A percentile compares a stretch with the other conserved stretches of the same genome.
Conservation (phyloP, 1,140 invertebrate genomes). For the Coptotermes formosanus region DNA sequence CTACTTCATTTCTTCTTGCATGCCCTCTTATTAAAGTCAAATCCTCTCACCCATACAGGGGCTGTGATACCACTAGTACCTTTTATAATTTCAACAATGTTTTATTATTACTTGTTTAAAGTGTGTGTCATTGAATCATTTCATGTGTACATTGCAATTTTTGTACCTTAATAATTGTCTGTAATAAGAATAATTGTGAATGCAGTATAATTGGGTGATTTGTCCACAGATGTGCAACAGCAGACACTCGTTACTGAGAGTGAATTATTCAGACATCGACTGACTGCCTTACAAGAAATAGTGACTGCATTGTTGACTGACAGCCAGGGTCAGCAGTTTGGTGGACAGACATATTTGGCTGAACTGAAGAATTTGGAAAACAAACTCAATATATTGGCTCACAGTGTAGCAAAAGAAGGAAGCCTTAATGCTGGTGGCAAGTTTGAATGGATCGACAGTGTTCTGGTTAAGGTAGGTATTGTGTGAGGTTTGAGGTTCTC, state of each 20-base stretch:
- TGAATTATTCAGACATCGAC: not conserved
- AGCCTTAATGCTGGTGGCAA: conserved; percentile 64
- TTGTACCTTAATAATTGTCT: too few relatives aligned
- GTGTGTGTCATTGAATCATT: too few relatives aligned
- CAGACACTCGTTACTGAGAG: not conserved
- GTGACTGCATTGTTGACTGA: not conserved
- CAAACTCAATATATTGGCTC: not conserved
- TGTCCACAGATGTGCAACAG: not conserved
- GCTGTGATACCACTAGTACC: too few relatives aligned
- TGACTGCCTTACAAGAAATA: not conserved
- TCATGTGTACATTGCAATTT: too few relatives aligned
- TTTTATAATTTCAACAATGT: too few relatives aligned
- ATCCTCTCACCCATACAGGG: too few relatives aligned
- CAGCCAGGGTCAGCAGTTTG: not conserved
- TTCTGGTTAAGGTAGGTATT: conserved; percentile 73
- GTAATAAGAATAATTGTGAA: not conserved
- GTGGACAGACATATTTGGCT: not conserved
- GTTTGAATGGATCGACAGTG: conserved; percentile 98
- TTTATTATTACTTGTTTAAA: too few relatives aligned
- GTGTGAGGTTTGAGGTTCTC: not conserved
- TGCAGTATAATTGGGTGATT: not conserved
- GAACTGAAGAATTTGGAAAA: not conserved
- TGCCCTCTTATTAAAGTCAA: too few relatives aligned
- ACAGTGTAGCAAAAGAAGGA: not conserved
- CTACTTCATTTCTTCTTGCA: too few relatives aligned